These are phyloP conservation scores for Reticulitermes lucifugus DNA, from an alignment of 2,888 invertebrate genomes.

Conservation along the genomic window DNA sequence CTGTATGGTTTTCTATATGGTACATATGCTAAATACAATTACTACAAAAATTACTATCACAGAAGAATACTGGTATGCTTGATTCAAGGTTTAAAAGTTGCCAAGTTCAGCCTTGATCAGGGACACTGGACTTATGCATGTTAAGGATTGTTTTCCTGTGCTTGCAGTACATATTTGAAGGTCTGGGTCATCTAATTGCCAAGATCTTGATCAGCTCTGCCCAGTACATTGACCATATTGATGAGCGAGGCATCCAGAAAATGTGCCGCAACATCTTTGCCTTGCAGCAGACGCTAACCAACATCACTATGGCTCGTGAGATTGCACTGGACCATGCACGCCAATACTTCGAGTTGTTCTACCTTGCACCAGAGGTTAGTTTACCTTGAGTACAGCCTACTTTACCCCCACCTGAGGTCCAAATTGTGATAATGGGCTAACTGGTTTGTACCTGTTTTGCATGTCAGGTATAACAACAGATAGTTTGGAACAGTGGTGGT, in stretches of 20 bases:
- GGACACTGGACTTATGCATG: not conserved
- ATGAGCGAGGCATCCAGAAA: constrained; percentile 84
- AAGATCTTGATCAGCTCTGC: constrained; percentile 85
- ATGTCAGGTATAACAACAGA: no score
- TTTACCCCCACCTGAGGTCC: no score
- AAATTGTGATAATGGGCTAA: no score
- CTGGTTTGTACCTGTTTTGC: no score
- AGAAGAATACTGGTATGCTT: no score
- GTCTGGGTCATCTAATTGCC: constrained; percentile 85
- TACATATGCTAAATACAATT: no score
- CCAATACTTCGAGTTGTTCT: constrained; percentile 88
- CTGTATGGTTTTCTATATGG: no score
- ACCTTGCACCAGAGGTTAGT: constrained; percentile 82
- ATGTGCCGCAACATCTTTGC: constrained; percentile 89
- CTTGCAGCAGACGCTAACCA: constrained; percentile 86
- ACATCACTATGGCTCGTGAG: constrained; percentile 84
- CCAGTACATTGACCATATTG: constrained; percentile 82
- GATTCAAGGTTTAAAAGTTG: no score
- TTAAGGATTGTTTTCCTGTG: constrained; percentile 10
- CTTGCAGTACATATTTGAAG: constrained; percentile 88
- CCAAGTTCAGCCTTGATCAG: no score
- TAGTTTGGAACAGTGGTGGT: no score
- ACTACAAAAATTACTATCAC: no score
- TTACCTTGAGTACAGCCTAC: not conserved
- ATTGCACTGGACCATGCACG: constrained; percentile 90